phyloP scores from a whole-genome alignment of 2,113 vertebrate species.

The Mesembrinibis cayennensis region DNA sequence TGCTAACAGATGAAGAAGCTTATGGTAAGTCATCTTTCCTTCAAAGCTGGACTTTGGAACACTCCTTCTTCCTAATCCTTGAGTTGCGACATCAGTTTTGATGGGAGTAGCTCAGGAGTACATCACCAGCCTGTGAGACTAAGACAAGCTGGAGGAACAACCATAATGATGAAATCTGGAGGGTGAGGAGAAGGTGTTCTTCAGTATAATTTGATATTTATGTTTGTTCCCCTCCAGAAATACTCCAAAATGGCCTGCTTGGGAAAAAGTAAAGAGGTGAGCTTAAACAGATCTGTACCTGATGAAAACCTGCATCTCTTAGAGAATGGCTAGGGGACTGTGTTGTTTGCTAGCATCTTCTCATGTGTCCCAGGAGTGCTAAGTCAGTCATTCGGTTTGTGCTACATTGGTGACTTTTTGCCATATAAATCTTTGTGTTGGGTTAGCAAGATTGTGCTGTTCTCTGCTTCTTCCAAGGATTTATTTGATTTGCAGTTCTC shows the following conservation, averaged over 20 bases:
- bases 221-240: conserved; percentile 60
- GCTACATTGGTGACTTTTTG: background rate
- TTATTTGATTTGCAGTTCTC: background rate
- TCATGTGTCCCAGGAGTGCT: background rate
- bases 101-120: background rate
- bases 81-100: background rate
- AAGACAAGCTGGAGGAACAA: background rate
- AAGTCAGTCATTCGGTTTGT: background rate
- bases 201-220: background rate
- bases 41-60: background rate
- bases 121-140: background rate
- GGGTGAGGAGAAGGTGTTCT: background rate
- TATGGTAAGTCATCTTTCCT: conserved; percentile 63
- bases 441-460: background rate
- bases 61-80: background rate
- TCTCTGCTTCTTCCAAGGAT: background rate
- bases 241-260: conserved; percentile 71
- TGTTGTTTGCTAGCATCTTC: background rate
- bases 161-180: background rate
- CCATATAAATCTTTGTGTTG: background rate
- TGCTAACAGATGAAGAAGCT: conserved; percentile 78
- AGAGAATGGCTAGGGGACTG: background rate
- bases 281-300: background rate
- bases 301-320: background rate
- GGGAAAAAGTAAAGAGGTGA: conserved; percentile 77